phyloP scores from a whole-genome alignment of 2,888 invertebrate species.

The Eristalis tenax region DNA sequence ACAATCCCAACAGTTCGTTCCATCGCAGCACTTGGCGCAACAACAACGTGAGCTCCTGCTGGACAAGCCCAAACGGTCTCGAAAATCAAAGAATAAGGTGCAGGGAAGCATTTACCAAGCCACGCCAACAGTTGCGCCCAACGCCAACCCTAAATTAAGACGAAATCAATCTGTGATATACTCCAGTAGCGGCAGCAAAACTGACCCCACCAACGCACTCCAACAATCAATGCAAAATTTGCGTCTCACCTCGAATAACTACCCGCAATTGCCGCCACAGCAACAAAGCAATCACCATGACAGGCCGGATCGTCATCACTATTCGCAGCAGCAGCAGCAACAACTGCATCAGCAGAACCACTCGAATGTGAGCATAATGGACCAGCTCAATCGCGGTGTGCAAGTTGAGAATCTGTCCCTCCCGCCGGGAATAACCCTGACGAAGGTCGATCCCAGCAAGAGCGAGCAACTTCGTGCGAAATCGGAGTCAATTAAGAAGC shows the following conservation, averaged over 20 bases:
- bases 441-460: conserved; percentile 85
- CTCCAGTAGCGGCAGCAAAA: conserved; percentile 46
- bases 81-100: conserved; percentile 63
- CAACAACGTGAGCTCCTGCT: conserved; percentile 27
- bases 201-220: conserved; percentile 73
- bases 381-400: conserved; percentile 81
- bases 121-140: conserved; percentile 3
- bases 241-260: conserved; percentile 74
- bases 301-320: conserved; percentile 51
- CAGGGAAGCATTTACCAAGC: conserved; percentile 30
- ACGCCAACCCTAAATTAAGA: conserved; percentile 43
- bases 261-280: conserved; percentile 68
- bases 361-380: conserved; percentile 81
- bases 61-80: conserved; percentile 59
- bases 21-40: conserved; percentile 54
- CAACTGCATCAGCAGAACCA: conserved; percentile 26
- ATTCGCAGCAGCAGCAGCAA: conserved; percentile 32
- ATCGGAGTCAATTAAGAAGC: conserved; percentile 79
- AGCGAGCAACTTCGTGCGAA: conserved; percentile 80
- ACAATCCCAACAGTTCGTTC: conserved; percentile 50
- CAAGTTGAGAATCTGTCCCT: conserved; percentile 85
- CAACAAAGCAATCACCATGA: conserved; percentile 53
- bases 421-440: conserved; percentile 91
- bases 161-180: conserved; percentile 71
- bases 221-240: conserved; percentile 77